phyloP scores from a whole-genome alignment of 1,140 invertebrate genomes.

The Capitella teleta region DNA sequence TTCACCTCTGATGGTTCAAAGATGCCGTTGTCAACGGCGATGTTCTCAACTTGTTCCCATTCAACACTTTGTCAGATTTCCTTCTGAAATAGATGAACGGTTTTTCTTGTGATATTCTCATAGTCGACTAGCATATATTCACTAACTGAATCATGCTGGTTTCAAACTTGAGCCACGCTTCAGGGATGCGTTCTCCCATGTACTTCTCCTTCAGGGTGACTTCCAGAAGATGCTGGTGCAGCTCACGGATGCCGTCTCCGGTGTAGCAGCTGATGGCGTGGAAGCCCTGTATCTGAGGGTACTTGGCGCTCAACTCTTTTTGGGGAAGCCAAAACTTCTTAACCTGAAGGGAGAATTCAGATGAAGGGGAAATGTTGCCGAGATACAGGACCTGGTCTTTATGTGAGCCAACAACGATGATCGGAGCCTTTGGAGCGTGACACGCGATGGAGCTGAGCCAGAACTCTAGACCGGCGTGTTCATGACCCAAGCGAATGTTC shows the following conservation, averaged over 20 bases:
- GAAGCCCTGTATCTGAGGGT: constrained; percentile 33
- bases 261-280: constrained; percentile 31
- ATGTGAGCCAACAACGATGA: constrained; percentile 39
- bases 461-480: constrained; percentile 28
- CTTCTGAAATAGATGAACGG: no score
- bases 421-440: constrained; percentile 38
- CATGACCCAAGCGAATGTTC: constrained; percentile 38
- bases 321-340: constrained; percentile 21
- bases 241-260: constrained; percentile 28
- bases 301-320: constrained; percentile 21
- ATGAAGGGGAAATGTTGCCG: no score
- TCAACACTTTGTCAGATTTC: constrained; percentile 38
- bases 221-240: constrained; percentile 23
- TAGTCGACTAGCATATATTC: no score
- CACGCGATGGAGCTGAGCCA: constrained; percentile 38
- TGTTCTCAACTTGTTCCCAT: constrained; percentile 10
- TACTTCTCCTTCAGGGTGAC: constrained; percentile 29
- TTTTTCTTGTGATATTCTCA: no score
- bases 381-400: constrained; percentile 18
- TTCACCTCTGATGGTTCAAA: constrained; percentile 1
- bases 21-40: constrained; percentile 2
- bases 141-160: constrained; percentile 22
- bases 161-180: constrained; percentile 38
- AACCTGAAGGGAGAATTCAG: constrained; percentile 15
- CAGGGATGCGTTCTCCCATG: constrained; percentile 35